phyloP scores from a whole-genome alignment of 2,113 vertebrate species.

The Platanista minor region DNA sequence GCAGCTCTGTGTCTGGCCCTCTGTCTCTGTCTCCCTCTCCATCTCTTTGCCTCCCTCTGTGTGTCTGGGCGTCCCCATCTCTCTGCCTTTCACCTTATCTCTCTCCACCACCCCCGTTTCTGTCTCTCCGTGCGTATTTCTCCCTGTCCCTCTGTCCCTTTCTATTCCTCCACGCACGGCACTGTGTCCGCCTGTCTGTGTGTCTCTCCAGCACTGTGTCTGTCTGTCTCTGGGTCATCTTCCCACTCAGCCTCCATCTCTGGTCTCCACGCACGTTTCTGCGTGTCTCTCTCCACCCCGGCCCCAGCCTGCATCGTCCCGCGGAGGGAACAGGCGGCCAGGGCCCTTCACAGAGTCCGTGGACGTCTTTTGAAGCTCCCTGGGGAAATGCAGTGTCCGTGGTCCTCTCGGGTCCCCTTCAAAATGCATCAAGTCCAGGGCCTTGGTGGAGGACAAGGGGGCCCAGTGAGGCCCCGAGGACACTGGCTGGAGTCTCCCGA shows the following conservation, averaged over 20 bases:
- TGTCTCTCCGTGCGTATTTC: background rate
- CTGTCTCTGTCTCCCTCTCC: background rate
- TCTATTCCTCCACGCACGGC: rapidly evolving
- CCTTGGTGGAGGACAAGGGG: background rate
- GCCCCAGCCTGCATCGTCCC: rapidly evolving
- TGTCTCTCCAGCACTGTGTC: background rate
- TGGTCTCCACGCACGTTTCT: rapidly evolving
- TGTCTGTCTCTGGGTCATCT: background rate
- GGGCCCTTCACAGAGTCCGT: rapidly evolving
- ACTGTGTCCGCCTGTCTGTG: background rate
- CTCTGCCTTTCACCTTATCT: background rate
- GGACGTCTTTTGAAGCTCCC: background rate
- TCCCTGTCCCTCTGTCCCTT: background rate
- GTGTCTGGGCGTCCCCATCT: background rate
- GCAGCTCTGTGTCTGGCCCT: no score
- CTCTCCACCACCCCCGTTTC: background rate
- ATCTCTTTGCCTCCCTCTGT: rapidly evolving
- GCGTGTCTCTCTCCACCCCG: background rate
- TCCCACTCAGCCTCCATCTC: rapidly evolving
- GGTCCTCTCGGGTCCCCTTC: background rate
- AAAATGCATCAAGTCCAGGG: rapidly evolving
- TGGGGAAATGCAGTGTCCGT: rapidly evolving
- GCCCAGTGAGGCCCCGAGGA: rapidly evolving
- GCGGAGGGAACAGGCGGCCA: background rate
- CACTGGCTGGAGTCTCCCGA: rapidly evolving